Evolutionary conservation across 2,113 vertebrate species (phyloP), one percentile per base, ranked within the genome.

Genomic region (Mesoclemmys tuberculata): DNA sequence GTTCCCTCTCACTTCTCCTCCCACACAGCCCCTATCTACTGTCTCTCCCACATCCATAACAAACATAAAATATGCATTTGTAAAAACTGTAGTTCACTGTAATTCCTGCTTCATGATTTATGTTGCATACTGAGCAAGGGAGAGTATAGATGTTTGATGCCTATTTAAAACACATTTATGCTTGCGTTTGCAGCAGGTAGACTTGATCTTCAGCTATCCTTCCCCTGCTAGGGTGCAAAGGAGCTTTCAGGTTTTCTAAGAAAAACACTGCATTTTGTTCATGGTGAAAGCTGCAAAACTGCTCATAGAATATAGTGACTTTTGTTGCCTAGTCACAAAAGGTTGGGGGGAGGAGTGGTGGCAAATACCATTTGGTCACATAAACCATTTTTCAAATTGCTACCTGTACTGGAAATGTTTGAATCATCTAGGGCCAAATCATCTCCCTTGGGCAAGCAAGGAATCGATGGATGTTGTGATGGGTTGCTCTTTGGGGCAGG

Each of bases 121-220:
- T 90, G 13, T 71, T 87, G 38, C 19, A 2, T 79, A 35, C 38
- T 89, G 74, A 96, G 68, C 22, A 90, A n/a, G 52, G 49, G 41
- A 87, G 38, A 80, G 48, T 31, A 1, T 87, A 80, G 88, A 6
- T 12, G 41, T 21, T 81, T 18, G 18, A 2, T 80, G 55, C 54
- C 93, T 95, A 74, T 92, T 92, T 95, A 5, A 8, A 90, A 38
- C 52, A 44, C 89, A 89, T 75, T 95, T 97, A 68, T 78, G 22
- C 21, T 94, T 93, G 51, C 4, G 93, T 89, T 93, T 95, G 55
- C 61, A 91, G 10, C 35, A 55, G 29, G 87, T 90, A 55, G 38
- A 80, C 29, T 46, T 91, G 88, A 88, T 44, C 78, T 95, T 93
- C 71, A 85, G 27, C 24, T 18, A 75, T 51, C 38, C 27, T 90